Conservation (phyloP, 1,140 invertebrate species). For the Bombus pyrosoma region DNA sequence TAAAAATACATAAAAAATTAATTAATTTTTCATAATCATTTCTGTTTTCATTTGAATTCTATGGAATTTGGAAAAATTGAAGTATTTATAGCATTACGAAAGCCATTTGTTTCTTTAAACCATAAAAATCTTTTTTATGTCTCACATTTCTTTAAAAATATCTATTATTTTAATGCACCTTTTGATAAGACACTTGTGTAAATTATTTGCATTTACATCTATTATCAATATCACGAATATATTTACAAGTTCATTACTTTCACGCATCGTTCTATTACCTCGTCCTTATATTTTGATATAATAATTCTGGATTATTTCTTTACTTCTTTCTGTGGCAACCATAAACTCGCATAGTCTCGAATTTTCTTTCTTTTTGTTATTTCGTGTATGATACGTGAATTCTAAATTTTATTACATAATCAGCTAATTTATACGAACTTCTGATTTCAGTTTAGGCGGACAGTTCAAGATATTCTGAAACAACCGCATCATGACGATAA, state of each 20-base stretch:
- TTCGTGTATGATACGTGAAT: not conserved
- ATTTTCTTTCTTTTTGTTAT: not conserved
- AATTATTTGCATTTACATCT: not conserved
- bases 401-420: not conserved
- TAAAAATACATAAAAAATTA: too few species aligned
- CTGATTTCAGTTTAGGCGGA: slow-evolving; percentile 87
- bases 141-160: too few species aligned
- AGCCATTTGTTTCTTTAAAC: too few species aligned
- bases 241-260: too few species aligned
- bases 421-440: not conserved
- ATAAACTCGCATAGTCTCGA: not conserved
- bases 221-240: not conserved
- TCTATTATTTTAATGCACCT: too few species aligned
- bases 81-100: not conserved
- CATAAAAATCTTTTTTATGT: too few species aligned
- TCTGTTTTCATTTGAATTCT: not conserved
- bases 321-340: too few species aligned
- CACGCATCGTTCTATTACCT: not conserved
- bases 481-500: slow-evolving; percentile 90
- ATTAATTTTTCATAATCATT: not conserved
- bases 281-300: too few species aligned
- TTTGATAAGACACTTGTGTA: not conserved
- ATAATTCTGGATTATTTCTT: too few species aligned
- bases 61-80: not conserved
- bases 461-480: slow-evolving; percentile 84